Base-by-base conservation (phyloP, 2,888 invertebrate genomes). In the Sthenelais limicola region DNA sequence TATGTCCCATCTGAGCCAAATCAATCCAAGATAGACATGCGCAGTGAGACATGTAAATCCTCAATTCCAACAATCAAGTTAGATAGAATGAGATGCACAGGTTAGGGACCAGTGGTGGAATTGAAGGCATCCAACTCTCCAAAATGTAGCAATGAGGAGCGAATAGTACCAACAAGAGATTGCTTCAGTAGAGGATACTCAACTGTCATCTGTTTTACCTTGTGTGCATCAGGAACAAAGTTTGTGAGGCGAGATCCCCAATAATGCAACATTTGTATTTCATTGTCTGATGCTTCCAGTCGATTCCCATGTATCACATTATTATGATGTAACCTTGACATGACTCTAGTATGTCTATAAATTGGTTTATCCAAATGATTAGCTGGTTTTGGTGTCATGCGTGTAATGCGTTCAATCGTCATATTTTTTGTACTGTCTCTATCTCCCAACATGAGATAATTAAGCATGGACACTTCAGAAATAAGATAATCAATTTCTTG, bases 241-340 rank as follows among this genome's bases (percentile, higher is more conserved):
- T 78, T 56, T 67, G 79, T 80, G 18, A 71, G 38, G n/a, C 80
- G 26, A 9, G 74, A 73, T 28, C 80, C 80, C 80, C 80, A 80
- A 70, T 80, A 80, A 66, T 80, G 80, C 28, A 80, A 38, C 77
- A 80, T 77, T 32, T 62, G 66, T 33, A 80, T 32, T 30, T 74
- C 73, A 0, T 51, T 30, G 5, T 30, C 51, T 18, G 67, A 38
- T 1, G 74, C 77, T 3, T 71, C 68, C 18, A 72, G 38, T 3
- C 51, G 69, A 2, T 26, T 28, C 66, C 75, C 77, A 35, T 66
- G 28, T 15, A 56, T 38, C 5, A 77, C 48, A 67, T 71, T 73
- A 70, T 74, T 74, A 70, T 69, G 74, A 47, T 71, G 72, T 7
- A 74, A 52, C 58, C 62, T 66, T 2, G 76, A 71, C 3, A 58